These are phyloP conservation scores for Sardinella longiceps DNA, from an alignment of 2,797 vertebrate genomes.

Conservation along the genomic window DNA sequence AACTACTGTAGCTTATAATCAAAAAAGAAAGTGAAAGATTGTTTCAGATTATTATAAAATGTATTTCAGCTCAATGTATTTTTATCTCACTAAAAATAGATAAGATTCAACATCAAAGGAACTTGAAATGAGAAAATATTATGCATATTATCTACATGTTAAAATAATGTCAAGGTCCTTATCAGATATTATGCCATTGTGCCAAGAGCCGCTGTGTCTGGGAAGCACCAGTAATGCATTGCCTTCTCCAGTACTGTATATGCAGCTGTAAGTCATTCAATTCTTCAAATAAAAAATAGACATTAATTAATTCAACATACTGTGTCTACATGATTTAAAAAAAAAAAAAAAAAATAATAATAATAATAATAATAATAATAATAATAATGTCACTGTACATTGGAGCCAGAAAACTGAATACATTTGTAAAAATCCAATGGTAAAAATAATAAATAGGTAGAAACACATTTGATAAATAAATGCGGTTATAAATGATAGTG, in stretches of 20 bases:
- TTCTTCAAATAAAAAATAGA: background rate
- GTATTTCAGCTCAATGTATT: slow-evolving; percentile 15
- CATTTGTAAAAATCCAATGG: background rate
- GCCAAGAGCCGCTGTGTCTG: background rate
- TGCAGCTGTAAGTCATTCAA: background rate
- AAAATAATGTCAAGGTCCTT: background rate
- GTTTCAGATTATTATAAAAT: slow-evolving; percentile 7
- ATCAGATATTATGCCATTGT: background rate
- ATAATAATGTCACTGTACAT: background rate
- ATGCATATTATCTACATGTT: background rate
- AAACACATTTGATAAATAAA: background rate
- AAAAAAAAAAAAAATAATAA: too few species aligned
- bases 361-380: too few species aligned
- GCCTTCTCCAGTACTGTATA: background rate
- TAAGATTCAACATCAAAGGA: slow-evolving; percentile 23
- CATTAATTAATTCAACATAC: background rate
- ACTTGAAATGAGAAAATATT: slow-evolving; percentile 18
- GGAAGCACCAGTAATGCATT: background rate
- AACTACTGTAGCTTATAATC: background rate
- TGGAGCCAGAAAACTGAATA: background rate
- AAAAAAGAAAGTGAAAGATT: background rate
- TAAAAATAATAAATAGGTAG: background rate
- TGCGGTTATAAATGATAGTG: background rate
- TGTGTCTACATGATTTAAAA: background rate
- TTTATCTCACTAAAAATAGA: slow-evolving; percentile 25